Base-by-base conservation (phyloP, 2,797 vertebrate genomes). In the Bradypus variegatus region DNA sequence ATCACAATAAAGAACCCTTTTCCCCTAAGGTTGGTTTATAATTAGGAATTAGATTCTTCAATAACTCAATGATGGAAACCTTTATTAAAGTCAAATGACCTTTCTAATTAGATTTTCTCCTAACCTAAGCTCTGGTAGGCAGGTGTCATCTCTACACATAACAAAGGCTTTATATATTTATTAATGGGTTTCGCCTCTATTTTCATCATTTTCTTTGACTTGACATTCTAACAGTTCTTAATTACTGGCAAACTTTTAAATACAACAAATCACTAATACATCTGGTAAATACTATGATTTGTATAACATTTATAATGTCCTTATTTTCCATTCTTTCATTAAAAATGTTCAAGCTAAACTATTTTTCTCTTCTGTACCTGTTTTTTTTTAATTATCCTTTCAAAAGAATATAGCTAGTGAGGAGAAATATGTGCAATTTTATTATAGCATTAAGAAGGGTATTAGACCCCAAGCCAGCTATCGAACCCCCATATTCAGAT, bases 71-170 rank as follows among this genome's bases (percentile, higher is more conserved):
- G 92, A 85, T 62, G 0, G 19, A 70, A 95, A 95, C 62, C 67
- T 94, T 79, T 93, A 91, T 94, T 27, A 94, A 94, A 96, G 94
- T 93, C 94, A 96, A 95, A 95, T 93, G 95, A 60, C 87, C 93
- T 67, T 90, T 93, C 90, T 93, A 97, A 96, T 90, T 88, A 10
- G 36, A 76, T 67, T 72, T 94, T 60, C 69, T 38, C 36, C 91
- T 88, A 92, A 95, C 89, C 91, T 2, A 23, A 91, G 86, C 87
- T 92, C 50, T 89, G 31, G 25, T 89, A 96, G 90, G 70, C 50
- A 91, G 0, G 19, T 48, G 19, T 89, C 78, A 89, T 86, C 55
- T 89, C 91, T 85, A 84, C 15, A 83, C 48, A 95, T 88, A 95
- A 92, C 84, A 94, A 92, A 94, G 73, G 31, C 58, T 95, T 88